Evolutionary conservation across 2,797 vertebrate species (phyloP).

Genomic region (Ispidina lecontei): DNA sequence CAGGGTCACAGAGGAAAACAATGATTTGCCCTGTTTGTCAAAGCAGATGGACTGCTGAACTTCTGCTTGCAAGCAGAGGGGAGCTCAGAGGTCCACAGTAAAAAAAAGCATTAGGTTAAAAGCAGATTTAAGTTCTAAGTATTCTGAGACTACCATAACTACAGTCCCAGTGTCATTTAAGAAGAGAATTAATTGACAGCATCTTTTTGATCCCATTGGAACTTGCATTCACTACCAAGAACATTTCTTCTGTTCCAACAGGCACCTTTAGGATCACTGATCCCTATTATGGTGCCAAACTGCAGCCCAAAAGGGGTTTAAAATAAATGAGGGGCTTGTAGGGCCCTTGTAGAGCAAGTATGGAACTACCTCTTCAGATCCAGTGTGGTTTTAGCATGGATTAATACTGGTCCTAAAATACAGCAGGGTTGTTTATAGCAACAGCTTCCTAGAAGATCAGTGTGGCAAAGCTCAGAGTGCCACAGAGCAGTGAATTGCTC

Average conservation of each 20-base stretch:
- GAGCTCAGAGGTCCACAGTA: background rate
- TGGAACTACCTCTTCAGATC: background rate
- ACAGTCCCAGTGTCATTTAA: background rate
- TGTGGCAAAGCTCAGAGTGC: background rate
- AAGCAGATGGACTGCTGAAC: background rate
- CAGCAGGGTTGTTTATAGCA: background rate
- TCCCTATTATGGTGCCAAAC: background rate
- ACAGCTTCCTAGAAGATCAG: background rate
- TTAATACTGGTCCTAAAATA: background rate
- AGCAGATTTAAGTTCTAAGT: background rate
- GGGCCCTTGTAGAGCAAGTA: background rate
- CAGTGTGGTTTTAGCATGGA: background rate
- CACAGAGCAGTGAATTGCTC: background rate
- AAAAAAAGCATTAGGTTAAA: background rate
- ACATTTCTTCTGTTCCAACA: background rate
- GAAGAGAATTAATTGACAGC: constrained; percentile 5
- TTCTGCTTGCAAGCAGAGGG: background rate
- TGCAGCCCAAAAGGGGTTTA: background rate
- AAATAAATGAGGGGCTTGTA: background rate
- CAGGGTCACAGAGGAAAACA: background rate
- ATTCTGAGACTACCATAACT: background rate
- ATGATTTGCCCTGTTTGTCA: background rate
- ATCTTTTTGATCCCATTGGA: background rate
- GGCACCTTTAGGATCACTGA: background rate
- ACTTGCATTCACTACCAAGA: background rate